Conservation (phyloP, 1,140 invertebrate species). For the Ditylenchus dipsaci region DNA sequence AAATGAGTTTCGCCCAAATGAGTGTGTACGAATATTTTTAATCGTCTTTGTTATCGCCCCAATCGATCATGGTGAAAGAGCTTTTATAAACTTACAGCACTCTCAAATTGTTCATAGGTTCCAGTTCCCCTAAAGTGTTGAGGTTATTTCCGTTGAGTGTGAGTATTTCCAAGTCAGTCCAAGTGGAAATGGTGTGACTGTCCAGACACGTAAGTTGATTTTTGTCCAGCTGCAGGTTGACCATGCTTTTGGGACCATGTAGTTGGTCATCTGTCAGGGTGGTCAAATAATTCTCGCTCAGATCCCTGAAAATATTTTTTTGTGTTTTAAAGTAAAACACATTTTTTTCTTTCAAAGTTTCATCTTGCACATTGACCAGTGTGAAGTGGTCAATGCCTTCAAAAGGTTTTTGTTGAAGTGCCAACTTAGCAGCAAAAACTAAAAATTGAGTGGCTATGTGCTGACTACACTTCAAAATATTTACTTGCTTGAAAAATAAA, state of each 20-base stretch:
- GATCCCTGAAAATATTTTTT: slow-evolving; percentile 69
- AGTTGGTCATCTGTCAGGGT: slow-evolving; percentile 81
- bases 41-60: too few species aligned
- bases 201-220: slow-evolving; percentile 88
- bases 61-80: too few species aligned
- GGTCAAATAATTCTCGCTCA: slow-evolving; percentile 83
- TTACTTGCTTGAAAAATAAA: too few species aligned
- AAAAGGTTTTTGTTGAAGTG: too few species aligned
- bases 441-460: not conserved
- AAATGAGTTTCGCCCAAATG: too few species aligned
- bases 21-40: too few species aligned
- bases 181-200: slow-evolving; percentile 14
- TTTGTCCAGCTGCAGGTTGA: slow-evolving; percentile 80
- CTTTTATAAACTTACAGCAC: slow-evolving; percentile 64
- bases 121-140: slow-evolving; percentile 78
- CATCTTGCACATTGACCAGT: too few species aligned
- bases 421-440: not conserved
- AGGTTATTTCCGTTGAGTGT: slow-evolving; percentile 84
- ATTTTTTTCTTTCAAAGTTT: too few species aligned
- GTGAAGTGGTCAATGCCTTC: too few species aligned
- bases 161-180: slow-evolving; percentile 44
- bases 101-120: slow-evolving; percentile 72
- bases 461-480: not conserved
- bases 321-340: not conserved
- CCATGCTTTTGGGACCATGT: slow-evolving; percentile 73